Conservation (phyloP, 2,888 invertebrate species). For the Selenia dentaria region DNA sequence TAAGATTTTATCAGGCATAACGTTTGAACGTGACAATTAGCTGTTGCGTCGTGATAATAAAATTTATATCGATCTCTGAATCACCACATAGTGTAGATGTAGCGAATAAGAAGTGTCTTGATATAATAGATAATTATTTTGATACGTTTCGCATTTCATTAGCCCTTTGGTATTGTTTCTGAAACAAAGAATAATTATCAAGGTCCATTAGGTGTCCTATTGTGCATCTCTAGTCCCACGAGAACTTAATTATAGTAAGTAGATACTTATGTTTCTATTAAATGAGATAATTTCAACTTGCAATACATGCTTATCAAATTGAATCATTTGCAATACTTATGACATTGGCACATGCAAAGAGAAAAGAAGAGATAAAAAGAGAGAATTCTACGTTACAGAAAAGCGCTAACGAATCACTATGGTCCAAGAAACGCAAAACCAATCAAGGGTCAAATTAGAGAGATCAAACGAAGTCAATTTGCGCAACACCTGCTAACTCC, state of each 20-base stretch:
- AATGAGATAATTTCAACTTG: no score
- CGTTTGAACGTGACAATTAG: conserved; percentile 29
- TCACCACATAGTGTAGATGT: background rate
- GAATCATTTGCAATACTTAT: no score
- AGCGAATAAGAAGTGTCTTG: background rate
- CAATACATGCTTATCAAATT: no score
- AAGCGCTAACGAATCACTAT: conserved; percentile 36
- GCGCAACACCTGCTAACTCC: conserved; percentile 26
- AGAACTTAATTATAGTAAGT: conserved; percentile 12
- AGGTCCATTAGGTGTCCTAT: conserved; percentile 18
- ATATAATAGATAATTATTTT: background rate
- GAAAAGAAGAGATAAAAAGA: no score
- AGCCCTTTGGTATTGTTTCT: background rate
- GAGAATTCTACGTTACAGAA: no score
- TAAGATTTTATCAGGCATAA: conserved; percentile 23
- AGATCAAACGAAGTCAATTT: conserved; percentile 46
- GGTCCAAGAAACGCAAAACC: conserved; percentile 31
- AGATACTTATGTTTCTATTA: no score
- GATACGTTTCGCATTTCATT: background rate
- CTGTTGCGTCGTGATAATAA: conserved; percentile 1
- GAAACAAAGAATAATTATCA: conserved; percentile 2
- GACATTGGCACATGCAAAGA: no score
- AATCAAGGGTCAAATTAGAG: conserved; percentile 42
- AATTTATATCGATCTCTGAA: conserved; percentile 5
- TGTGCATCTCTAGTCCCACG: conserved; percentile 26